Percentiles rank a stretch among this genome's conserved stretches.
Conservation (phyloP, 2,797 vertebrate species). For the Sebastes hubbsi region DNA sequence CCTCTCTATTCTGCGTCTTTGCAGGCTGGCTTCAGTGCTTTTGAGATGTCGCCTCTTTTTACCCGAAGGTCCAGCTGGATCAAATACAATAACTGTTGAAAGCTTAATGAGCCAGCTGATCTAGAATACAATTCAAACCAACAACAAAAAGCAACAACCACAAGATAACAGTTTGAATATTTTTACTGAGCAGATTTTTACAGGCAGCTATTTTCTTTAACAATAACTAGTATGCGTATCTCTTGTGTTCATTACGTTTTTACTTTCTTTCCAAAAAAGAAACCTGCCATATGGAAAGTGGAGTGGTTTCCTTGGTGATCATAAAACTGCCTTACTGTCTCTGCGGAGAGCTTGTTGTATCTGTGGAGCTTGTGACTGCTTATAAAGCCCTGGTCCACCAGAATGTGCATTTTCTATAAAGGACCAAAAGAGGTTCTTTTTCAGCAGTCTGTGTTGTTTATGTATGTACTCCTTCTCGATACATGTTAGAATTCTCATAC, state of each 20-base stretch:
- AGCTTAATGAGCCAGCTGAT: conserved; percentile 82
- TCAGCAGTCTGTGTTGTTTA: conserved; percentile 88
- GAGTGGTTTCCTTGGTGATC: conserved; percentile 78
- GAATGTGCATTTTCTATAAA: conserved; percentile 84
- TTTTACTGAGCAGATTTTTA: conserved; percentile 82
- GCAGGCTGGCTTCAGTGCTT: conserved; percentile 88
- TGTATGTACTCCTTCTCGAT: conserved; percentile 82
- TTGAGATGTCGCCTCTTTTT: conserved; percentile 92
- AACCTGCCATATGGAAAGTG: conserved; percentile 80
- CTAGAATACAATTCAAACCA: conserved; percentile 69
- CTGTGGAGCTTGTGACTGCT: conserved; percentile 81
- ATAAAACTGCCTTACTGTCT: conserved; percentile 84
- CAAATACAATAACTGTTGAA: conserved; percentile 92
- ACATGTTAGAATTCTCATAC: conserved; percentile 77
- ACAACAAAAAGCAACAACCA: conserved; percentile 75
- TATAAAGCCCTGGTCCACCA: conserved; percentile 73
- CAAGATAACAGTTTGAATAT: conserved; percentile 69
- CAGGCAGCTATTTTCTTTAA: conserved; percentile 85
- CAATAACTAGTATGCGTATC: conserved; percentile 69
- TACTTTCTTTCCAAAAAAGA: conserved; percentile 70
- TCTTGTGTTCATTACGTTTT: conserved; percentile 70
- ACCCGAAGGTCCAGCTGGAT: conserved; percentile 90
- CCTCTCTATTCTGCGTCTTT: conserved; percentile 73
- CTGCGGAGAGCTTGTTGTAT: conserved; percentile 81
- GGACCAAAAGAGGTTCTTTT: conserved; percentile 81